Evolutionary conservation across 2,888 invertebrate genomes (phyloP), one percentile per base, ranked within the genome.

Genomic region (Limnephilus lunatus): DNA sequence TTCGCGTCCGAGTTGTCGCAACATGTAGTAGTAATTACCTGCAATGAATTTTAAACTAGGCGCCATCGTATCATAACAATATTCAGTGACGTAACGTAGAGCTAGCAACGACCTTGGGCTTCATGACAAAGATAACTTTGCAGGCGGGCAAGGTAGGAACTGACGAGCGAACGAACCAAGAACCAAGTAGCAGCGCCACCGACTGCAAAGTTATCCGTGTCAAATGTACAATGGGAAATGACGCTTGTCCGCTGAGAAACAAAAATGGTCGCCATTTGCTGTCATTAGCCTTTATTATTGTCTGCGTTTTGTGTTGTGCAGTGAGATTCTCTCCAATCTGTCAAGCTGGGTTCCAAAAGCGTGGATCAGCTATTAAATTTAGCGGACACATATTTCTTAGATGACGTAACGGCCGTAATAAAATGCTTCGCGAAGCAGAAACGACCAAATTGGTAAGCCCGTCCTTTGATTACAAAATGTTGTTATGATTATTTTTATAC

Each of bases 261-360:
- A 87, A 92, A 92, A 89, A 92, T 92, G 92, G 92, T 91, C 85
- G 88, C 85, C 90, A 85, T 85, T 53, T 68, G 90, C 53, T 81
- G 91, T 82, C 91, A 85, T 85, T 53, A 81, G 44, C 53, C 88
- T 53, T 92, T 90, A 90, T 92, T 90, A 90, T 87, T 87, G 87
- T 81, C 48, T 89, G 32, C 80, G 35, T 87, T 53, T 7, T 32
- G 53, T n/a, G 30, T 48, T 48, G 44, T 44, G 44, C 19, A 87
- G 48, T 87, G 31, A n/a, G 31, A 83, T 91, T 87, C 44, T 81
- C 88, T 93, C 15, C 81, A 81, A 95, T 95, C 94, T 95, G 95
- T 95, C 96, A 96, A 96, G 94, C 96, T 96, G 96, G 96, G 96
- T 96, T 95, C 96, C 95, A 96, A 96, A 96, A 96, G 95, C 94